Conservation (phyloP, 2,113 vertebrate species). For the Mola mola region DNA sequence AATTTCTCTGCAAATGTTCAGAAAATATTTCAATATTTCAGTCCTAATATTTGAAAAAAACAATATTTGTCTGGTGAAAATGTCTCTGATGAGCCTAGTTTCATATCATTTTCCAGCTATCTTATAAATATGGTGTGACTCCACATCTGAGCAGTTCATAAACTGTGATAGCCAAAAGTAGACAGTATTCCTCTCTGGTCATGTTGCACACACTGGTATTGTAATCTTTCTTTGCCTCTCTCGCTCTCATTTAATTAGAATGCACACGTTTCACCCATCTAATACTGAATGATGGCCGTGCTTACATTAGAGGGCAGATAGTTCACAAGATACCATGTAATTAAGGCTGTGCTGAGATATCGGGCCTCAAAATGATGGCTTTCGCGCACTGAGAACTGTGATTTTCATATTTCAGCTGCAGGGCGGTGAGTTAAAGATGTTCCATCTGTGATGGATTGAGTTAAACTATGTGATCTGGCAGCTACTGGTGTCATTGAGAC, state of each 20-base stretch:
- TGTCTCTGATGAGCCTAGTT: constrained; percentile 20
- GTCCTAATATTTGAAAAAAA: no score
- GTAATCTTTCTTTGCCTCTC: constrained; percentile 37
- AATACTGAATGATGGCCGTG: constrained; percentile 48
- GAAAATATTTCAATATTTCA: no score
- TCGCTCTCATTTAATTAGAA: constrained; percentile 69
- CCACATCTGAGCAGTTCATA: constrained; percentile 47
- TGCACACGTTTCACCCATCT: constrained; percentile 59
- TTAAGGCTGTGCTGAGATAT: constrained; percentile 58
- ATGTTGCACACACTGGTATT: constrained; percentile 31
- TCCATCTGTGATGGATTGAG: constrained; percentile 64
- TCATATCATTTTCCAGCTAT: constrained; percentile 21
- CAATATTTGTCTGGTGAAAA: constrained; percentile 1
- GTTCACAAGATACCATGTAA: constrained; percentile 63
- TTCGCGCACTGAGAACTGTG: constrained; percentile 47
- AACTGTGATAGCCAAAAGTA: constrained; percentile 41
- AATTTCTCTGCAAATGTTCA: no score
- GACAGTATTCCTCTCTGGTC: constrained; percentile 48
- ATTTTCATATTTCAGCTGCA: constrained; percentile 63
- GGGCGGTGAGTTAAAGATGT: constrained; percentile 38
- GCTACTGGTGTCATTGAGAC: constrained; percentile 59
- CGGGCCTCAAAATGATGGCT: constrained; percentile 45
- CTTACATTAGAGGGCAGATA: constrained; percentile 53
- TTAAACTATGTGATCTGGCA: constrained; percentile 66
- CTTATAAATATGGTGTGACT: constrained; percentile 18